phyloP scores from a whole-genome alignment of 2,888 invertebrate genomes.

The Tenthredo amoena region DNA sequence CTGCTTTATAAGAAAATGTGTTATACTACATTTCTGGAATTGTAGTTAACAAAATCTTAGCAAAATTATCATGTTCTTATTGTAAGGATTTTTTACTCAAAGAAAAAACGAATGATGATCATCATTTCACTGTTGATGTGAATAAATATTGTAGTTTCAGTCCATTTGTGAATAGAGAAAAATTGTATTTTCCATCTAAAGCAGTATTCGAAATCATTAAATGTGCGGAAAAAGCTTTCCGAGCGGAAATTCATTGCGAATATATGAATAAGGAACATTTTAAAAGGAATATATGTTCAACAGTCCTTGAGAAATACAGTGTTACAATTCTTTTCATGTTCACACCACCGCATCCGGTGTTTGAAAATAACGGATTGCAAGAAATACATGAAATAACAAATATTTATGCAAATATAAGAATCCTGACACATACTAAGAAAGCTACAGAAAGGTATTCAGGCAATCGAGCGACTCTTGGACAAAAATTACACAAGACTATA shows the following conservation, averaged over 20 bases:
- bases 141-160: neutral
- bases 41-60: neutral
- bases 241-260: neutral
- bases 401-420: neutral
- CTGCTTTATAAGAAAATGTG: neutral
- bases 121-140: neutral
- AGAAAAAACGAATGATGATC: neutral
- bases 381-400: neutral
- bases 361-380: neutral
- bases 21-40: neutral
- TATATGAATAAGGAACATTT: neutral
- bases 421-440: neutral
- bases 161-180: neutral
- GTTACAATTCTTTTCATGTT: neutral
- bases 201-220: neutral
- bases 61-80: neutral
- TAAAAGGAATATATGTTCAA: neutral
- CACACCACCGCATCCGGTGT: neutral
- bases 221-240: neutral
- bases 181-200: neutral
- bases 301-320: neutral
- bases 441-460: neutral
- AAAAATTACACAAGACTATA: neutral
- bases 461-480: neutral
- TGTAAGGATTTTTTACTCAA: neutral